Conservation (phyloP, 2,888 invertebrate species). For the Eilema sororculum region DNA sequence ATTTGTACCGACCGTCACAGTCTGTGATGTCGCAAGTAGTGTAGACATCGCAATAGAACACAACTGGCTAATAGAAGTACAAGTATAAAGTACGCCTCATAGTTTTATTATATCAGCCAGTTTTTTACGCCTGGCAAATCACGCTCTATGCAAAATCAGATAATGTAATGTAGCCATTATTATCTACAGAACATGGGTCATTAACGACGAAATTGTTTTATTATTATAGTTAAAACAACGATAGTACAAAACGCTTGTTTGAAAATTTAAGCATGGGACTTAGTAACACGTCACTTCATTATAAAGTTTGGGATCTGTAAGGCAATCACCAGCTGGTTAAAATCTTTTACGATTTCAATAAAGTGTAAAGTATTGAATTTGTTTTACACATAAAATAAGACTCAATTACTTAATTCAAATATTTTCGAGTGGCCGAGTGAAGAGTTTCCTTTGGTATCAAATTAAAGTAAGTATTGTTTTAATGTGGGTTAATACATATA, state of each 20-base stretch:
- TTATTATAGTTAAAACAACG: neutral
- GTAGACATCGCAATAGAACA: neutral
- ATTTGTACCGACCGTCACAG: slow-evolving; percentile 22
- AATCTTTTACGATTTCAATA: neutral
- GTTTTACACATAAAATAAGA: neutral
- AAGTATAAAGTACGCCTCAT: neutral
- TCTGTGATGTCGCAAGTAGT: neutral
- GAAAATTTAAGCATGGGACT: neutral
- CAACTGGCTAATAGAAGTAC: neutral
- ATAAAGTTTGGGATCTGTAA: too few relatives aligned
- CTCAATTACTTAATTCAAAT: too few relatives aligned
- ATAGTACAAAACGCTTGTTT: slow-evolving; percentile 4
- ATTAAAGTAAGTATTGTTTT: too few relatives aligned
- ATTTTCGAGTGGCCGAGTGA: too few relatives aligned
- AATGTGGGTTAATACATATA: too few relatives aligned
- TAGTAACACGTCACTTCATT: too few relatives aligned
- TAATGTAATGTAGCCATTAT: neutral
- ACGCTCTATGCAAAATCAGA: neutral
- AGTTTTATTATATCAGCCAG: neutral
- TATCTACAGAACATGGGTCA: slow-evolving; percentile 4
- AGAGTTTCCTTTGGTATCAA: too few relatives aligned
- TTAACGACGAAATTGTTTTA: neutral
- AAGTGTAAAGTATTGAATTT: neutral
- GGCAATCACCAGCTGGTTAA: neutral
- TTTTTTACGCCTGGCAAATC: slow-evolving; percentile 7